Base-by-base conservation (phyloP, 2,888 invertebrate species). In the Oligia fasciuncula region DNA sequence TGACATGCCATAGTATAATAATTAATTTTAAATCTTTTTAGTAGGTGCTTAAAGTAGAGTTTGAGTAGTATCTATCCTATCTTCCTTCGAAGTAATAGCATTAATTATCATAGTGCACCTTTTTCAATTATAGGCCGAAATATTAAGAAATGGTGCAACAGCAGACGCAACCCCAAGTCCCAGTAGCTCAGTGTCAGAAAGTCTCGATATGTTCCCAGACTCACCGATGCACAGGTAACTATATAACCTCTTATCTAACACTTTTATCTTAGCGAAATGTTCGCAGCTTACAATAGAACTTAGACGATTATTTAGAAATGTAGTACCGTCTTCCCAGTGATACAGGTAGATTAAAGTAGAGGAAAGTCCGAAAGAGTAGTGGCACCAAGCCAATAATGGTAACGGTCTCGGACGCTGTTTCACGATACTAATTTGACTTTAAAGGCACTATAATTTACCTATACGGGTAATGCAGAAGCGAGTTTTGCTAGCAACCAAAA, bases 131-230 rank as follows among this genome's bases (percentile, higher is more conserved):
- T 93, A 97, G 97, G 95, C 97, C 79, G 97, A 97, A 89, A 94
- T 96, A 35, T 89, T 97, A 89, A 93, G 98, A 94, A 96, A 97
- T 95, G 97, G 98, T 92, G 93, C 97, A 88, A 93, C 97, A 95
- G 95, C 98, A 71, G 98, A 98, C 94, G 97, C 98, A 63, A 98
- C 98, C 0, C 98, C 99, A 68, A 98, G 98, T 93, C 99, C 99
- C 13, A 98, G 98, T 94, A 99, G 99, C 92, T 99, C 99, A 87
- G 97, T 99, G 77, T 98, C 99, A 88, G 99, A 99, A 96, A 98
- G 98, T 88, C 97, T 99, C 90, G 99, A 99, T 96, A 97, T 98
- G 92, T 99, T 99, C 94, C 98, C 99, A 70, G 99, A 99, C 91
- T 99, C 99, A 86, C 98, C 99, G 40, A 97, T 98, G 91, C 98